These are phyloP conservation scores for Drosophila leontia DNA, from an alignment of 1,140 invertebrate species.

Conservation along the genomic window DNA sequence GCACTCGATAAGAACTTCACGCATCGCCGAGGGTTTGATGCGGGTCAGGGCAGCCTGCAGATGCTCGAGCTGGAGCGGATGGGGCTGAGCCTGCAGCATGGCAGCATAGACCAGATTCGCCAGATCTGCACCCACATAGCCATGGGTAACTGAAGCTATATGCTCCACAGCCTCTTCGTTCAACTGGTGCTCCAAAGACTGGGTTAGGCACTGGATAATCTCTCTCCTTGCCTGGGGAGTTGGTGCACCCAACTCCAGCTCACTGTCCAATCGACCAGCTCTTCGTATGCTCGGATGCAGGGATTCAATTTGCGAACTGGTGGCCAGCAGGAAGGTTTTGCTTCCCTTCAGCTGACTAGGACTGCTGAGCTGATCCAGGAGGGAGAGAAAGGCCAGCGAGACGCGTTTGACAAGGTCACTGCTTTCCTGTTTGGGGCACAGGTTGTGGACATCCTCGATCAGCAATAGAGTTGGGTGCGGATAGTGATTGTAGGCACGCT, in stretches of 20 bases:
- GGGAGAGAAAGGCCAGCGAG: conserved; percentile 88
- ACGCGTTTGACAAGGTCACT: conserved; percentile 92
- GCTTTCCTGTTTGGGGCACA: conserved; percentile 89
- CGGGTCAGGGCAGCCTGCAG: conserved; percentile 88
- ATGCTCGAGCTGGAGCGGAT: conserved; percentile 85
- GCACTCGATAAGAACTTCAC: conserved; percentile 93
- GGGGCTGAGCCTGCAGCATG: conserved; percentile 80
- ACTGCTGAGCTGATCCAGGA: conserved; percentile 89
- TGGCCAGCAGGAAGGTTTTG: conserved; percentile 90
- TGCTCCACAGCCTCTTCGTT: conserved; percentile 86
- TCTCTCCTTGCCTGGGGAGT: conserved; percentile 88
- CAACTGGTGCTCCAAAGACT: conserved; percentile 86
- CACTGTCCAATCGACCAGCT: conserved; percentile 92
- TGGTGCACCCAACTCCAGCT: conserved; percentile 94
- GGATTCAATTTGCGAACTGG: conserved; percentile 86
- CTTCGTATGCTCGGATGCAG: conserved; percentile 91
- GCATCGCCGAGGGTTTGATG: conserved; percentile 95
- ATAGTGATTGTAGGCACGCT: conserved; percentile 88
- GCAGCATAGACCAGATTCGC: conserved; percentile 90
- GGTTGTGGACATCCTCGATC: conserved; percentile 91
- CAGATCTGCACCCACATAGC: conserved; percentile 95
- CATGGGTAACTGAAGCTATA: conserved; percentile 91
- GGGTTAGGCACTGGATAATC: conserved; percentile 89
- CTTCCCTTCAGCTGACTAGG: conserved; percentile 78
- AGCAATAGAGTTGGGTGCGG: conserved; percentile 90